These are phyloP conservation scores for Pseudorhombus dupliciocellatus DNA, from an alignment of 2,113 vertebrate genomes.

Conservation along the genomic window DNA sequence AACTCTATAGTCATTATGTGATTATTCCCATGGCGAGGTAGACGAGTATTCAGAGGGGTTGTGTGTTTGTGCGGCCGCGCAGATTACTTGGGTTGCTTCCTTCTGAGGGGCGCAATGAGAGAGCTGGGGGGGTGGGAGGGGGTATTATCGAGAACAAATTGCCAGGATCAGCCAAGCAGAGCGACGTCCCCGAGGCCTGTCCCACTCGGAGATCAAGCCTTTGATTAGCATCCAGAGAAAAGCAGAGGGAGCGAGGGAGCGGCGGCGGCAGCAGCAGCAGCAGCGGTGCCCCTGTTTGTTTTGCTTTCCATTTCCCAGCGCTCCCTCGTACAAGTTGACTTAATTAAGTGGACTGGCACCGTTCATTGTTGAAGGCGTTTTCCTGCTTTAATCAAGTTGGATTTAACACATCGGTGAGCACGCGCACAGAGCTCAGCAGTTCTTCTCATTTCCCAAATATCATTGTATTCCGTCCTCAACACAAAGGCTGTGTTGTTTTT, in stretches of 20 bases:
- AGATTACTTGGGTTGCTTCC: conserved; percentile 59
- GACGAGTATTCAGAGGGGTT: conserved; percentile 35
- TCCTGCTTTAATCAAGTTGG: conserved; percentile 81
- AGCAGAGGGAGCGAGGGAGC: conserved; percentile 54
- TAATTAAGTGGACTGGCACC: conserved; percentile 79
- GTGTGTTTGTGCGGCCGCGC: conserved; percentile 29
- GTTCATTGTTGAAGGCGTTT: conserved; percentile 72
- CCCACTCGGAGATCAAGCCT: conserved; percentile 74
- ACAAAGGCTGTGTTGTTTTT: conserved; percentile 39
- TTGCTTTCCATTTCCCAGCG: conserved; percentile 69
- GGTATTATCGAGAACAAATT: conserved; percentile 79
- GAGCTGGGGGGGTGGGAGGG: conserved; percentile 12
- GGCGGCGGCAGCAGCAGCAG: conserved; percentile 34
- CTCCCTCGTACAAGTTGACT: conserved; percentile 70
- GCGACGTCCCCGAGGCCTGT: conserved; percentile 69
- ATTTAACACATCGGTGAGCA: conserved; percentile 79
- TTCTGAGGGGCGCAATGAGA: conserved; percentile 24
- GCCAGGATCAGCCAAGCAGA: conserved; percentile 79
- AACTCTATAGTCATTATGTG: conserved; percentile 55
- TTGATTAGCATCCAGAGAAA: conserved; percentile 75
- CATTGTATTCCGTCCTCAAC: conserved; percentile 15
- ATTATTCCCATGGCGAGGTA: conserved; percentile 57
- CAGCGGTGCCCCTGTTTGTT: conserved; percentile 73
- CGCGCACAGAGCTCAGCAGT: conserved; percentile 57
- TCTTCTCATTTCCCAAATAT: conserved; percentile 49